These are phyloP conservation scores for Leptogaster cylindrica DNA, from an alignment of 2,888 invertebrate genomes.

Conservation along the genomic window DNA sequence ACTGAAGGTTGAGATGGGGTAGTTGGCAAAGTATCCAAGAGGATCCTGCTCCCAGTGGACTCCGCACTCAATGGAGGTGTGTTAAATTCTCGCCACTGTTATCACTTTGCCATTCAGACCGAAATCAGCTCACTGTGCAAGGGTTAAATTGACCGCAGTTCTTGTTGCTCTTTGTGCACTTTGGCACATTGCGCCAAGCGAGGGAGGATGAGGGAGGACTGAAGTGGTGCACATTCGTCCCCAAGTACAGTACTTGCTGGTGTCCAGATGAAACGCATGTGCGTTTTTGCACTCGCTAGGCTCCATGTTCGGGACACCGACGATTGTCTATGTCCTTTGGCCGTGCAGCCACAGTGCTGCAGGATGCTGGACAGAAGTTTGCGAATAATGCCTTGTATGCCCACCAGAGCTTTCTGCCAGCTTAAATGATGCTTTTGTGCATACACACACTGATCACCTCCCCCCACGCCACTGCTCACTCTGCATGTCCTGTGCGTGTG, in stretches of 20 bases:
- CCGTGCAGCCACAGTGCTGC: too few species aligned
- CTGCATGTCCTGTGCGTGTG: slow-evolving; percentile 11
- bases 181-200: slow-evolving; percentile 17
- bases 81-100: slow-evolving; percentile 38
- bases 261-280: slow-evolving; percentile 31
- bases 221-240: not conserved
- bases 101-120: slow-evolving; percentile 39
- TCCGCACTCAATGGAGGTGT: slow-evolving; percentile 22
- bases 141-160: slow-evolving; percentile 40
- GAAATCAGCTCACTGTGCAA: slow-evolving; percentile 17
- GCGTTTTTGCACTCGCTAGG: slow-evolving; percentile 29
- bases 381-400: slow-evolving; percentile 20
- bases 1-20: not conserved
- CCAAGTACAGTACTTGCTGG: not conserved
- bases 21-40: slow-evolving; percentile 21
- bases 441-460: slow-evolving; percentile 9
- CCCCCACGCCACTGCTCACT: not conserved
- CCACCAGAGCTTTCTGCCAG: not conserved
- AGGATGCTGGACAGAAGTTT: too few species aligned
- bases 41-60: slow-evolving; percentile 13
- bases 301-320: not conserved
- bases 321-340: too few species aligned
- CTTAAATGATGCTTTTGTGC: slow-evolving; percentile 10
- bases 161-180: slow-evolving; percentile 41
- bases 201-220: not conserved